phyloP scores from a whole-genome alignment of 2,113 vertebrate genomes.

The Sminthopsis crassicaudata region DNA sequence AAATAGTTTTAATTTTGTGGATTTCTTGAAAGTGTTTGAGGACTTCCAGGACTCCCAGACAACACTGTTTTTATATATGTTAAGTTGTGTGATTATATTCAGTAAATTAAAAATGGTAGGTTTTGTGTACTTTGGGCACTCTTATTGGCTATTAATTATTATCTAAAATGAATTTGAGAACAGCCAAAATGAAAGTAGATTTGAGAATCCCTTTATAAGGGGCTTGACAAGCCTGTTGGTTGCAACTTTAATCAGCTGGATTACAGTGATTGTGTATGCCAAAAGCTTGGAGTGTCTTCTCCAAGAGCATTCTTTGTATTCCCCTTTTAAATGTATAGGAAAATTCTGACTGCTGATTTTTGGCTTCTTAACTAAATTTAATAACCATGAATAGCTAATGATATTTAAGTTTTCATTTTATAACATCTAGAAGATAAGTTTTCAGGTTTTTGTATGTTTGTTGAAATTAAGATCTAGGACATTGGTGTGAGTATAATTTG shows the following conservation, averaged over 20 bases:
- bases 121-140: conserved; percentile 22
- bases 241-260: neutral
- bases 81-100: neutral
- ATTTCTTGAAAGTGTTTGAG: neutral
- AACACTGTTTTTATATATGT: neutral
- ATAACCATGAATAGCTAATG: neutral
- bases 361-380: neutral
- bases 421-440: neutral
- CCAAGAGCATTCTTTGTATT: neutral
- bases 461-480: neutral
- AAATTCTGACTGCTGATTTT: neutral
- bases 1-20: neutral
- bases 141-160: neutral
- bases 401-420: neutral
- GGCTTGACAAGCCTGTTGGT: neutral
- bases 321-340: neutral
- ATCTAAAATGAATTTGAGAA: neutral
- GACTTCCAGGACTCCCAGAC: neutral
- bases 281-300: neutral
- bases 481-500: neutral
- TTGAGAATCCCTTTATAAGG: neutral
- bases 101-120: conserved; percentile 15
- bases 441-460: neutral
- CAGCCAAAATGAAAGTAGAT: conserved; percentile 16
- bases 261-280: conserved; percentile 1